A percentile compares a stretch with the other conserved stretches of the same genome.
phyloP scores from a whole-genome alignment of 2,888 invertebrate genomes.

The Parascotia fuliginaria region DNA sequence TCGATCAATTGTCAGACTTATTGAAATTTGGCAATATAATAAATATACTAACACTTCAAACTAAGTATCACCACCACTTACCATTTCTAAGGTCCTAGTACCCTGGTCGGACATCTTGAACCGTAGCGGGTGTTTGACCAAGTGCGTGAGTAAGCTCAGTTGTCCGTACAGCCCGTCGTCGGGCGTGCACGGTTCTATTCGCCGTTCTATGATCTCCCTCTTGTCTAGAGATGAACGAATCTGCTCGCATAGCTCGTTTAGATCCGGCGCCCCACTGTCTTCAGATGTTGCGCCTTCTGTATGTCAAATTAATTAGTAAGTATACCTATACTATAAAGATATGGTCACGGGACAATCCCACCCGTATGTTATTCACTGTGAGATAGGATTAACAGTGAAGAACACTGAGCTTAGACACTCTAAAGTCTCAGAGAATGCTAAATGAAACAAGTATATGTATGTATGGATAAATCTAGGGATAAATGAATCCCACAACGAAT shows the following conservation, averaged over 20 bases:
- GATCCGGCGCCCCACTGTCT: constrained; percentile 79
- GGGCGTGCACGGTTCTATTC: constrained; percentile 91
- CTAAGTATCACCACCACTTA: constrained; percentile 44
- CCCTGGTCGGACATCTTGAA: constrained; percentile 94
- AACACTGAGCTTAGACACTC: too few relatives aligned
- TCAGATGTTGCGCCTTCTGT: constrained; percentile 77
- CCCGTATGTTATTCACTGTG: too few relatives aligned
- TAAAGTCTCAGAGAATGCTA: too few relatives aligned
- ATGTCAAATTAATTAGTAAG: not conserved
- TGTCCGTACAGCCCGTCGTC: constrained; percentile 97
- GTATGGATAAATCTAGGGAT: too few relatives aligned
- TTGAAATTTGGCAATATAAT: too few relatives aligned
- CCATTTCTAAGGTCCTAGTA: constrained; percentile 87
- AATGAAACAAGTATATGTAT: too few relatives aligned
- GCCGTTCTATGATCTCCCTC: constrained; percentile 93
- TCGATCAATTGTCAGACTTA: too few relatives aligned
- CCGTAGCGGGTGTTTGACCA: constrained; percentile 94
- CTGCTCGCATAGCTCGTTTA: constrained; percentile 91
- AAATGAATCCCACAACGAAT: too few relatives aligned
- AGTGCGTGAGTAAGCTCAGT: constrained; percentile 93
- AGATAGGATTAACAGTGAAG: too few relatives aligned
- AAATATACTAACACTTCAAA: too few relatives aligned
- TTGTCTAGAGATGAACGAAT: constrained; percentile 90
- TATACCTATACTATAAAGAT: not conserved
- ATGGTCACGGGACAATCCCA: not conserved